Percentiles rank a stretch among this genome's conserved stretches.
phyloP scores from a whole-genome alignment of 2,888 invertebrate genomes.

The Tenthredo distinguenda region DNA sequence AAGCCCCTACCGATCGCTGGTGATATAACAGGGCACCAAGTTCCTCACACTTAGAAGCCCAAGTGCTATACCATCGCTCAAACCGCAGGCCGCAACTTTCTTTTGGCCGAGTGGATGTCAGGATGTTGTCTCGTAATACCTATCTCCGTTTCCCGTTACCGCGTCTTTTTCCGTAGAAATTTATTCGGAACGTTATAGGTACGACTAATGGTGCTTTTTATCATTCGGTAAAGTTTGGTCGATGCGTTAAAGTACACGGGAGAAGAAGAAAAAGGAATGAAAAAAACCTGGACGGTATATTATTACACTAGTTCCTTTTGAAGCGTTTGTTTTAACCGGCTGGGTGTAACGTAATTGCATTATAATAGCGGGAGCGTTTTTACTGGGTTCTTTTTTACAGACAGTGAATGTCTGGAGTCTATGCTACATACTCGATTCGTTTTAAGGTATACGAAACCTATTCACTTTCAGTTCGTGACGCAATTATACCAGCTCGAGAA shows the following conservation, averaged over 20 bases:
- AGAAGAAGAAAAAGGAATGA: background rate
- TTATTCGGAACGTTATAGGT: background rate
- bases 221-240: background rate
- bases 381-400: background rate
- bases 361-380: background rate
- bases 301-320: background rate
- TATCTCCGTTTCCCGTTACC: conserved; percentile 13
- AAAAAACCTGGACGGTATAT: background rate
- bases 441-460: conserved; percentile 5
- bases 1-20: background rate
- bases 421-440: background rate
- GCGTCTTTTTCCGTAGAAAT: conserved; percentile 7
- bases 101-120: conserved; percentile 29
- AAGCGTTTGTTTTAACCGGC: background rate
- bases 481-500: background rate
- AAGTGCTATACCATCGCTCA: background rate
- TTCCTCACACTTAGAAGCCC: conserved; percentile 10
- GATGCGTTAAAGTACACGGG: background rate
- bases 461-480: conserved; percentile 36
- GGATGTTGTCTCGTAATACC: conserved; percentile 42
- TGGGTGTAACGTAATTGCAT: conserved; percentile 10
- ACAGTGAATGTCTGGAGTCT: conserved; percentile 14
- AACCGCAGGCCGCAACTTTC: conserved; percentile 40
- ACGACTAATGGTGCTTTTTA: background rate
- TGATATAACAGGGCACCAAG: conserved; percentile 21